A percentile compares a stretch with the other conserved stretches of the same genome.
Evolutionary conservation across 1,140 invertebrate genomes (phyloP).

Genomic region (Drosophila repleta): DNA sequence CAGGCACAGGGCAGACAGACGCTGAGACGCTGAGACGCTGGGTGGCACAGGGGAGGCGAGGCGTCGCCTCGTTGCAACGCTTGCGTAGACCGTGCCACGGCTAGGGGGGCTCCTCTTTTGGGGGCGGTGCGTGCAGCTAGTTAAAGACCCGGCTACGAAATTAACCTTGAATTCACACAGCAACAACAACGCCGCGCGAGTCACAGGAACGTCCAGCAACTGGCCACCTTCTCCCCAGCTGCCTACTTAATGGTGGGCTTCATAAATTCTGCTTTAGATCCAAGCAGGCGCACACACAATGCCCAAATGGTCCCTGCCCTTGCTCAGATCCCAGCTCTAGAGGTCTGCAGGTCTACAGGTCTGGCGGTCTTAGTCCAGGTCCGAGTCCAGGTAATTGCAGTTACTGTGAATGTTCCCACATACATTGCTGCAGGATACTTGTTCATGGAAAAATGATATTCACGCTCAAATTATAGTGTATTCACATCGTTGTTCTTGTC

Average conservation of each 20-base stretch:
- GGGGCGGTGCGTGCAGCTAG: conserved; percentile 72
- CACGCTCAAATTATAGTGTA: conserved; percentile 82
- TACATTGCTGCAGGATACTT: conserved; percentile 79
- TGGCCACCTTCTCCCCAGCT: conserved; percentile 42
- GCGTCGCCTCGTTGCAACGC: background rate
- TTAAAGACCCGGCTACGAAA: conserved; percentile 68
- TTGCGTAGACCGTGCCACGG: background rate
- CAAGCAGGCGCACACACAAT: conserved; percentile 37
- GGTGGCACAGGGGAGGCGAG: conserved; percentile 25
- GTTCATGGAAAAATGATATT: conserved; percentile 83
- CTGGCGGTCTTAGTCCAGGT: background rate
- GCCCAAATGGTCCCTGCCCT: conserved; percentile 36
- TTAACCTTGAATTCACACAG: conserved; percentile 80
- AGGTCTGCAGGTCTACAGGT: too few relatives aligned
- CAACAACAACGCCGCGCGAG: conserved; percentile 22
- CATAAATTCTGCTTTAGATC: conserved; percentile 79
- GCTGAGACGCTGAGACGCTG: conserved; percentile 11
- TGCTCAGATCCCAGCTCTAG: conserved; percentile 15
- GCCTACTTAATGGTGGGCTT: conserved; percentile 79
- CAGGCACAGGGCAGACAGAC: conserved; percentile 44
- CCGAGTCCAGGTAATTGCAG: conserved; percentile 67
- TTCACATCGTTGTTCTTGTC: conserved; percentile 44
- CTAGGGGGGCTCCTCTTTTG: background rate
- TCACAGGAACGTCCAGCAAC: conserved; percentile 16
- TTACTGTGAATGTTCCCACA: conserved; percentile 82